A percentile compares a stretch with the other conserved stretches of the same genome.
Evolutionary conservation across 2,113 vertebrate species (phyloP).

Genomic region (Chloropsis cyanopogon): DNA sequence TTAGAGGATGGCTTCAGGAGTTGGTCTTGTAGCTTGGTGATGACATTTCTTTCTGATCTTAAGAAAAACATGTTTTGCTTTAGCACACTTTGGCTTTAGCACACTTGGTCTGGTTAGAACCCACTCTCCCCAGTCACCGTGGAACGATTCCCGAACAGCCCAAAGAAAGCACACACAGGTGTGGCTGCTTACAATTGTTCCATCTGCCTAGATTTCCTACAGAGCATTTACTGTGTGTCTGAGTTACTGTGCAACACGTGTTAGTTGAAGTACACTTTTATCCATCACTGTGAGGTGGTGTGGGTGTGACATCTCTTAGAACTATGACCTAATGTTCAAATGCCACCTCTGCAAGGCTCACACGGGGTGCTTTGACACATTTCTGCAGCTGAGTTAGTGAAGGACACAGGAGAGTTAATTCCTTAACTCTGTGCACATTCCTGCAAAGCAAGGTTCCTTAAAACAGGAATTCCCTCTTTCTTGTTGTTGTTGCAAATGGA

Average conservation of each 20-base stretch:
- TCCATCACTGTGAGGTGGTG: neutral
- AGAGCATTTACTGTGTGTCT: neutral
- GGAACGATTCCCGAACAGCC: neutral
- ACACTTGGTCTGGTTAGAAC: neutral
- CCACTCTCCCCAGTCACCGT: neutral
- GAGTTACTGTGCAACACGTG: neutral
- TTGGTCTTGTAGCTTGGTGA: neutral
- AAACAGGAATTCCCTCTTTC: neutral
- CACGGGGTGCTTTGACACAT: rapidly evolving
- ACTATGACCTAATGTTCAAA: neutral
- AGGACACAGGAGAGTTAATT: neutral
- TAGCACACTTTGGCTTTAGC: neutral
- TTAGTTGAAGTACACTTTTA: neutral
- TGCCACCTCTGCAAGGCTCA: neutral
- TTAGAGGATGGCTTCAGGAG: neutral
- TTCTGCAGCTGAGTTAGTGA: neutral
- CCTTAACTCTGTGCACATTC: neutral
- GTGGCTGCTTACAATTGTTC: neutral
- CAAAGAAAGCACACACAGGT: neutral
- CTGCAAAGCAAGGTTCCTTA: neutral
- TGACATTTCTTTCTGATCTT: neutral
- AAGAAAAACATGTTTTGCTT: neutral
- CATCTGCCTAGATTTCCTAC: neutral
- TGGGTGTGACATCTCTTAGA: neutral
- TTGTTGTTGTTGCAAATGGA: neutral